These are phyloP conservation scores for Porites rus DNA, from an alignment of 92 coral and sea anemone genomes.

Conservation along the genomic window DNA sequence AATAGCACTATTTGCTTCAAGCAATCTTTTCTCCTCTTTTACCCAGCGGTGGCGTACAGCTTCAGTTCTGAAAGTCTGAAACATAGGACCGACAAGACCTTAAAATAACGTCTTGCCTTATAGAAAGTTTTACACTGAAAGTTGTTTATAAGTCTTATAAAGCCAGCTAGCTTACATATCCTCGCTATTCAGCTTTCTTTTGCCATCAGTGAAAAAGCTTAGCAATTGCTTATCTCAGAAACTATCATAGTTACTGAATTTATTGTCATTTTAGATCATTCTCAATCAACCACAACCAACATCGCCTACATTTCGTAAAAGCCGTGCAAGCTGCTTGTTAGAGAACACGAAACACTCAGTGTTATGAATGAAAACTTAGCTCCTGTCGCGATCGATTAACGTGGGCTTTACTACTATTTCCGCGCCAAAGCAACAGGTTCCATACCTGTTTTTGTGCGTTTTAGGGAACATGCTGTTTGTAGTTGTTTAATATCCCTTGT, in stretches of 20 bases:
- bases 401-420: not conserved
- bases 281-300: not conserved
- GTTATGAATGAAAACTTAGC: not conserved
- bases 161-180: too few relatives aligned
- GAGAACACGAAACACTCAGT: not conserved
- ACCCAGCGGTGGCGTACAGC: not conserved
- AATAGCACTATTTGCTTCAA: not conserved
- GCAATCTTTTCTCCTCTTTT: not conserved
- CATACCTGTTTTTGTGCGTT: not conserved
- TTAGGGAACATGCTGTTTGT: constrained; percentile 16
- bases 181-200: too few relatives aligned
- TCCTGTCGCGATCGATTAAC: not conserved
- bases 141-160: too few relatives aligned
- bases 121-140: too few relatives aligned
- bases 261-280: not conserved
- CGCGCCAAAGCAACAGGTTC: constrained; percentile 30
- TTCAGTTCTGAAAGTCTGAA: too few relatives aligned
- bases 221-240: too few relatives aligned
- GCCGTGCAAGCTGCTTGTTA: not conserved
- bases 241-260: too few relatives aligned
- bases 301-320: not conserved
- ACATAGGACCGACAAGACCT: too few relatives aligned
- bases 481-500: not conserved
- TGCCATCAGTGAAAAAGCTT: too few relatives aligned
- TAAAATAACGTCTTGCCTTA: too few relatives aligned